Evolutionary conservation across 2,797 vertebrate genomes (phyloP).

Genomic region (Trachurus trachurus): DNA sequence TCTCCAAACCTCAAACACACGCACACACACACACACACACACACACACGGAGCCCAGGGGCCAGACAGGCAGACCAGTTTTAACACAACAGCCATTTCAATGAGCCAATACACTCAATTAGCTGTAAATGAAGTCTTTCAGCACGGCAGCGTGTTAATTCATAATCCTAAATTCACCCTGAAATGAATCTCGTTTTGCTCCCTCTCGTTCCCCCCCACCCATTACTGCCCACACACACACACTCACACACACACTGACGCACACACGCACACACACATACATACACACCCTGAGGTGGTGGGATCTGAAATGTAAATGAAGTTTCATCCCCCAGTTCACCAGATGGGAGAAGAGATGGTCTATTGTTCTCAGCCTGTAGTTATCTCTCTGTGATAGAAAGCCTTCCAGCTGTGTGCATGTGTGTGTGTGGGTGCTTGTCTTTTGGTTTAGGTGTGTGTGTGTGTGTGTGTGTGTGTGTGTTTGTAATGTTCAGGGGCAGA

Average conservation of each 20-base stretch:
- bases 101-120: conserved; percentile 78
- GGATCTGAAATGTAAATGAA: conserved; percentile 86
- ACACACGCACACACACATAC: conserved; percentile 41
- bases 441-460: conserved; percentile 22
- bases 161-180: conserved; percentile 84
- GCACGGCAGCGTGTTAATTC: conserved; percentile 78
- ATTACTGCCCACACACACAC: conserved; percentile 16
- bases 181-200: conserved; percentile 80
- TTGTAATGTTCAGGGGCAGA: conserved; percentile 37
- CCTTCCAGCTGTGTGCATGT: conserved; percentile 74
- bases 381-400: conserved; percentile 80
- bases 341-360: conserved; percentile 85
- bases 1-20: conserved; percentile 26
- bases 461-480: conserved; percentile 38
- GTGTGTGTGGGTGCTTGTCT: conserved; percentile 35
- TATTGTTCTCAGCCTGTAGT: conserved; percentile 84
- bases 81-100: conserved; percentile 73
- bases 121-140: conserved; percentile 83
- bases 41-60: conserved; percentile 34
- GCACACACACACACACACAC: conserved; percentile 23
- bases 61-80: conserved; percentile 56
- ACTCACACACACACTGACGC: conserved; percentile 8
- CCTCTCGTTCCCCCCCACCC: conserved; percentile 10
- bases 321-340: conserved; percentile 79
- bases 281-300: conserved; percentile 72